Evolutionary conservation across 2,113 vertebrate species (phyloP), one percentile per base, ranked within the genome.

Genomic region (Lampris incognitus): DNA sequence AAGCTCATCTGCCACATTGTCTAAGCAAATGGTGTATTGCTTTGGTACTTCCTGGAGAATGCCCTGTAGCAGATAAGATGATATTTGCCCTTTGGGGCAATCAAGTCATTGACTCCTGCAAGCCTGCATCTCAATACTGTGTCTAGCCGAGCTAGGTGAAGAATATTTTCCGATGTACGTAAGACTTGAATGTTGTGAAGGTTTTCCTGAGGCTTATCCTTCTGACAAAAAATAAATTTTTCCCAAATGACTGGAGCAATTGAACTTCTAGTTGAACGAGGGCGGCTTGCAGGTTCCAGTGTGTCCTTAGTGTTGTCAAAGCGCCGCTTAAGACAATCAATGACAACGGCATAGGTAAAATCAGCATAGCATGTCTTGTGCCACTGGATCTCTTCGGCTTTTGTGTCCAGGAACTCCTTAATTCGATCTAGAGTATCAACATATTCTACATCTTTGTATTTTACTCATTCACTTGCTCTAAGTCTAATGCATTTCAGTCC

Each of bases 391-490:
- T 51, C 50, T 51, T 51, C 50, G 10, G 50, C 7, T 11, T 51
- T 9, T 9, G 6, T 51, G 50, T 51, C 50, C 24, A 24, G 24
- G 24, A 24, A 24, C 24, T 24, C 24, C 50, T 5, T 5, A 9
- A 51, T 51, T 9, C 50, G 3, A 9, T 51, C 50, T 9, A 51
- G 50, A 51, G 50, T 51, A 51, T 51, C 50, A 51, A 51, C 13
- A 56, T 24, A 56, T n/a, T 56, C 54, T n/a, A 56, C 54, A 56
- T 56, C 54, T 56, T 56, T 56, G 54, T 56, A 56, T 56, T 56
- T 56, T n/a, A 36, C 54, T 56, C 50, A 9, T 51, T 9, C 50
- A 9, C 54, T 56, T 56, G n/a, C 54, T 56, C n/a, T 56, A n/a
- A 56, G 54, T 56, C 54, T 56, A 56, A 56, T 36, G 54, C 54